Evolutionary conservation across 30 jellyfish, hydroid and myxozoan species (phyloP).

Genomic region (Turritopsis rubra): DNA sequence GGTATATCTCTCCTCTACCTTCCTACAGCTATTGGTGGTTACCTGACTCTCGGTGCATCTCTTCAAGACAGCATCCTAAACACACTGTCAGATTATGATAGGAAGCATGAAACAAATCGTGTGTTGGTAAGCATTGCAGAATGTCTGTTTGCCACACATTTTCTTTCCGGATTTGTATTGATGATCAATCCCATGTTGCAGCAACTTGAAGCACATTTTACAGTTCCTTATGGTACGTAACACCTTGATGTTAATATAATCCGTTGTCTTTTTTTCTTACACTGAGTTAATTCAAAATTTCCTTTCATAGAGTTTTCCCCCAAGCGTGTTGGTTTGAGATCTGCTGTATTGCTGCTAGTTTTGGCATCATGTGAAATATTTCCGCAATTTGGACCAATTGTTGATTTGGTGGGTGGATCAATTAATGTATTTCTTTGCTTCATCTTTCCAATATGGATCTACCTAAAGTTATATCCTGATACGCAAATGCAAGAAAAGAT

Average conservation of each 20-base stretch:
- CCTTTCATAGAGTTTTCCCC: slow-evolving; percentile 22
- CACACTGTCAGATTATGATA: slow-evolving; percentile 29
- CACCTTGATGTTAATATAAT: too few species aligned
- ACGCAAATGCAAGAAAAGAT: slow-evolving; percentile 2
- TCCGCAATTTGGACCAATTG: slow-evolving; percentile 44
- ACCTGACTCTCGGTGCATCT: slow-evolving; percentile 19
- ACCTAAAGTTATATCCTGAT: slow-evolving; percentile 34
- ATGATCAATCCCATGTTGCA: slow-evolving; percentile 36
- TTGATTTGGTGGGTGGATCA: slow-evolving; percentile 46
- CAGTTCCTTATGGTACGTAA: slow-evolving; percentile 32
- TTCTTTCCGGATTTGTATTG: slow-evolving; percentile 35
- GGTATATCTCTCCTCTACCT: slow-evolving; percentile 33
- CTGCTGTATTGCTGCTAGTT: slow-evolving; percentile 17
- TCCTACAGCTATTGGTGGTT: slow-evolving; percentile 47
- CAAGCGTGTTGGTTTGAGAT: slow-evolving; percentile 23
- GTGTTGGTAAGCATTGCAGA: slow-evolving; percentile 23
- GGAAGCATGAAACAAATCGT: slow-evolving; percentile 15
- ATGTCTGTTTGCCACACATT: slow-evolving; percentile 32
- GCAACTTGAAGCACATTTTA: slow-evolving; percentile 15
- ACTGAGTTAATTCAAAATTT: background rate
- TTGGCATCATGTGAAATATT: slow-evolving; percentile 31
- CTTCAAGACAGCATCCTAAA: slow-evolving; percentile 28
- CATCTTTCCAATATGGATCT: slow-evolving; percentile 28
- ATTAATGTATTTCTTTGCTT: slow-evolving; percentile 30
- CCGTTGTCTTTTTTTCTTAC: too few species aligned